Conservation (phyloP, 2,888 invertebrate genomes). For the Geotrupes spiniger region DNA sequence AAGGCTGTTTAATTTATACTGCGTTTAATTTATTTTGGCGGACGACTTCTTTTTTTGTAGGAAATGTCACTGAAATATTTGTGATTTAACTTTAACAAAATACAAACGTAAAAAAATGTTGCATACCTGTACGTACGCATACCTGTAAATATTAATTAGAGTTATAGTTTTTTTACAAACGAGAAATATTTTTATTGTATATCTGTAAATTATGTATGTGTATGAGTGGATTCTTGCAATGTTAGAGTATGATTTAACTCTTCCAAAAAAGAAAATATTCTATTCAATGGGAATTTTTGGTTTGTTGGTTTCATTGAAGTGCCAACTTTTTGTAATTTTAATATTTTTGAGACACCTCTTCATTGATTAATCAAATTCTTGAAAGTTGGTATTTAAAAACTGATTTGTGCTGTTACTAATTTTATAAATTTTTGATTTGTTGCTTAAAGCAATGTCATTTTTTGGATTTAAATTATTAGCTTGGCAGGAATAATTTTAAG, state of each 20-base stretch:
- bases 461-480: too few relatives aligned
- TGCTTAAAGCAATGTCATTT: too few relatives aligned
- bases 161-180: constrained; percentile 48
- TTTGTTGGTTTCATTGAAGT: too few relatives aligned
- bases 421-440: too few relatives aligned
- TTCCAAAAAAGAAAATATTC: constrained; percentile 16
- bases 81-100: constrained; percentile 20
- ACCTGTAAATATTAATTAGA: constrained; percentile 40
- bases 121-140: constrained; percentile 14
- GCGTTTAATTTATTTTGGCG: constrained; percentile 7
- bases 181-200: constrained; percentile 40
- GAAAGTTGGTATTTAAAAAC: too few relatives aligned
- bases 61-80: constrained; percentile 19
- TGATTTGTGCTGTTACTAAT: too few relatives aligned
- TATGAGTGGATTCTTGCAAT: constrained; percentile 19
- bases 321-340: too few relatives aligned
- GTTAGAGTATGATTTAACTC: constrained; percentile 16
- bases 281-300: background rate
- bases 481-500: too few relatives aligned
- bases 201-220: constrained; percentile 30
- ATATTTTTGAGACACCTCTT: too few relatives aligned
- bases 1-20: constrained; percentile 14
- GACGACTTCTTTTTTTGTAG: constrained; percentile 14
- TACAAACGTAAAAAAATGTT: constrained; percentile 8
- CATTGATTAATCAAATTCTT: too few relatives aligned